Percentiles rank a stretch among this genome's conserved stretches.
These are phyloP conservation scores for Enteromius radiatus DNA, from an alignment of 2,797 vertebrate species.

Conservation along the genomic window DNA sequence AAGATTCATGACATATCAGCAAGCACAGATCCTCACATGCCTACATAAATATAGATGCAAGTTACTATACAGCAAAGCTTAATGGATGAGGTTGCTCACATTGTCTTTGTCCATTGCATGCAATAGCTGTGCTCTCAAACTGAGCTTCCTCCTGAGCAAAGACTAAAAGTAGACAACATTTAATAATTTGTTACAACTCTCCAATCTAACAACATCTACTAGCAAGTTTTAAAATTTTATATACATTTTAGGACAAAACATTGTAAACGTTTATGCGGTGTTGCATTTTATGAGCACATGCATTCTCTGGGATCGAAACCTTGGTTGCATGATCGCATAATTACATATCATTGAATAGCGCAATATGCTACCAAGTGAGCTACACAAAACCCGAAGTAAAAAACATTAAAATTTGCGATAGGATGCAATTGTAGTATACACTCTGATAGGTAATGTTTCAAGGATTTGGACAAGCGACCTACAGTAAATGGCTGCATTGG, in stretches of 20 bases:
- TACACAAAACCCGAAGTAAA: too few relatives aligned
- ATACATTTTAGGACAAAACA: not conserved
- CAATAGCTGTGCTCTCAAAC: not conserved
- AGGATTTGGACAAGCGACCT: too few relatives aligned
- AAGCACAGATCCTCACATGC: not conserved
- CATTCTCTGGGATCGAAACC: too few relatives aligned
- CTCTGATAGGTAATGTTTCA: too few relatives aligned
- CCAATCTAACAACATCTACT: not conserved
- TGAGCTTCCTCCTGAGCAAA: not conserved
- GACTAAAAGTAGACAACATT: not conserved
- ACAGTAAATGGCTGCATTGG: too few relatives aligned
- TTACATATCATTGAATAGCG: too few relatives aligned
- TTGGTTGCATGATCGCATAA: too few relatives aligned
- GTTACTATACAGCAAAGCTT: not conserved
- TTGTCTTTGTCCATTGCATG: not conserved
- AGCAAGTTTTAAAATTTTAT: not conserved
- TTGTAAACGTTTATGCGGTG: not conserved
- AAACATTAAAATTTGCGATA: too few relatives aligned
- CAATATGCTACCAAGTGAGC: too few relatives aligned
- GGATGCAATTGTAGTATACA: too few relatives aligned
- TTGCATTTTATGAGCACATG: not conserved
- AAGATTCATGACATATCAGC: not conserved
- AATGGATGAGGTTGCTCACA: not conserved
- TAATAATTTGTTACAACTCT: not conserved
- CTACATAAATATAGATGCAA: not conserved